These are phyloP conservation scores for Amazona finschi DNA, from an alignment of 2,797 vertebrate genomes.

Conservation along the genomic window DNA sequence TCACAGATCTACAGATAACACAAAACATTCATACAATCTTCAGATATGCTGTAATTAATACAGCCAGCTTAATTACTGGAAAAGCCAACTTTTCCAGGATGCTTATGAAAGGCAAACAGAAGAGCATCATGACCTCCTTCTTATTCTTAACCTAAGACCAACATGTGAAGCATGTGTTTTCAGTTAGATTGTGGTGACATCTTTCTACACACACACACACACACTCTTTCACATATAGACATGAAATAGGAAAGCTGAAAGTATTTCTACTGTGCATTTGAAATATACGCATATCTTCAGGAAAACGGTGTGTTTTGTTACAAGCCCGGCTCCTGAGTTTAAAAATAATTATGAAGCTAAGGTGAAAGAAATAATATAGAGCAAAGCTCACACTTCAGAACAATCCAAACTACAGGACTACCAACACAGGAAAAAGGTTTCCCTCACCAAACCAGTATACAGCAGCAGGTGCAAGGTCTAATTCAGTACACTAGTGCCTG, in stretches of 20 bases:
- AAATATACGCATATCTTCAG: neutral
- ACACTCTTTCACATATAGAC: fast-evolving
- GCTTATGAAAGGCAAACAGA: neutral
- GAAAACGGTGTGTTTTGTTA: neutral
- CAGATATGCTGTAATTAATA: neutral
- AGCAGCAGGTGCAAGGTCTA: neutral
- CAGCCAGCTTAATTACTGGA: neutral
- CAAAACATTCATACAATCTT: neutral
- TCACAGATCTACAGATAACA: neutral
- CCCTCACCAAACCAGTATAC: neutral
- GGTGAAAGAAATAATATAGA: neutral
- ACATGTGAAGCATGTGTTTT: fast-evolving
- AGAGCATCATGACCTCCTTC: neutral
- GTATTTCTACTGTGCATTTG: neutral
- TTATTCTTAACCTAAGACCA: neutral
- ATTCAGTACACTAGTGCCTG: neutral
- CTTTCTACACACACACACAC: neutral
- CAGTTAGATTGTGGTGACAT: neutral
- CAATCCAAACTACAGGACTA: neutral
- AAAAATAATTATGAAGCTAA: neutral
- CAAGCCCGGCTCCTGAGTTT: neutral
- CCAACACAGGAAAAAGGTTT: neutral
- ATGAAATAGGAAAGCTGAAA: neutral
- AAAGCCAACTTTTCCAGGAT: neutral
- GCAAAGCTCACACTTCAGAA: neutral